Evolutionary conservation across 2,113 vertebrate species (phyloP), one percentile per base, ranked within the genome.

Genomic region (Nyctibius bracteatus): DNA sequence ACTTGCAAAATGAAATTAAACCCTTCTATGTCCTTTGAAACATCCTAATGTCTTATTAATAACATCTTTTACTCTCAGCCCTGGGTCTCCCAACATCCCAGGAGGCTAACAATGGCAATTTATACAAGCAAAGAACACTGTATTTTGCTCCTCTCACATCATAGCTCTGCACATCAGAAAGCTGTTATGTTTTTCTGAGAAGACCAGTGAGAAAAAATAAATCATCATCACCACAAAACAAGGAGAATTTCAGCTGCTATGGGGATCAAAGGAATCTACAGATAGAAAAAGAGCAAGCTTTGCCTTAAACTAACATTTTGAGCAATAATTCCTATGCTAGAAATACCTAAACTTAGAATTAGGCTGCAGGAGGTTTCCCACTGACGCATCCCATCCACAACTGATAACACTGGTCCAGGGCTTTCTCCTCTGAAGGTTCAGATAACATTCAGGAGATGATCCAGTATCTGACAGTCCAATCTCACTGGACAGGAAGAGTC

Each of bases 141-240:
- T 27, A 22, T 33, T 63, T 46, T 68, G 24, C 27, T 72, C 33
- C 49, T 63, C 44, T 35, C 27, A 43, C 5, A 2, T 37, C 65
- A 30, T 4, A 92, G 52, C 44, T 86, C 55, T 74, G 66, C 66
- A 19, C 49, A 58, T 10, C 22, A 86, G 43, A 46, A 82, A 84
- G 49, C 49, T 62, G 52, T 46, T 23, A 16, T 23, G 30, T 24
- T 68, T 62, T 73, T 62, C 37, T 20, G 49, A 90, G 59, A 47
- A 52, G 9, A 6, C 9, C 18, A 73, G 43, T 21, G 37, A 75
- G 31, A 41, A 66, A 28, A 68, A 47, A 39, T 1, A 31, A 43
- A 37, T 35, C 18, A 37, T 12, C 14, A 27, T 6, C 30, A 59
- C 14, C 30, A 61, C 2, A 0, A 0, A 0, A 30, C 27, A 47